Percentiles rank a stretch among this genome's conserved stretches.
These are phyloP conservation scores for Hypsopygia costalis DNA, from an alignment of 2,888 invertebrate genomes.

Conservation along the genomic window DNA sequence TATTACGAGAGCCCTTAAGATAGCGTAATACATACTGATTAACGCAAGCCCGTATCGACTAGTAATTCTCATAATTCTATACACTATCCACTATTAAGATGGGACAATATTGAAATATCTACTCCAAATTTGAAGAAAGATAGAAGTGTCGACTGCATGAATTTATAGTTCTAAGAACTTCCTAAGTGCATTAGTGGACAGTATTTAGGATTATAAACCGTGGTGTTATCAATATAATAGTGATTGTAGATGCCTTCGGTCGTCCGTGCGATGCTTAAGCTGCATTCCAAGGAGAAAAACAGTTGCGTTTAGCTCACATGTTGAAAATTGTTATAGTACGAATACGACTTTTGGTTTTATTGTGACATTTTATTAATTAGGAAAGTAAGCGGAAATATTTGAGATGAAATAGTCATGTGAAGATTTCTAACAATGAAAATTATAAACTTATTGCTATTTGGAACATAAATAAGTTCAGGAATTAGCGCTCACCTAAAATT, in stretches of 20 bases:
- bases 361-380: too few species aligned
- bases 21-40: constrained; percentile 40
- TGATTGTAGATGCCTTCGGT: constrained; percentile 38
- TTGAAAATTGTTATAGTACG: not conserved
- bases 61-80: constrained; percentile 37
- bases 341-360: too few species aligned
- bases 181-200: constrained; percentile 20
- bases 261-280: constrained; percentile 66
- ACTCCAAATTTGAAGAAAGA: not conserved
- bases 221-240: constrained; percentile 28
- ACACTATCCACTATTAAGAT: constrained; percentile 29
- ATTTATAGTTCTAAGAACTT: not conserved
- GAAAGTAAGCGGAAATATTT: too few species aligned
- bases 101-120: too few species aligned
- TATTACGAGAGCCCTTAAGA: constrained; percentile 32
- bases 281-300: constrained; percentile 64
- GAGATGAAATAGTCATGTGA: too few species aligned
- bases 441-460: too few species aligned
- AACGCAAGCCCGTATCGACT: constrained; percentile 43
- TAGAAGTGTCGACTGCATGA: not conserved
- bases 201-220: constrained; percentile 35
- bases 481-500: too few species aligned
- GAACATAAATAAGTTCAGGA: too few species aligned
- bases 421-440: too few species aligned
- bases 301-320: constrained; percentile 28